Base-by-base conservation (phyloP, 2,888 invertebrate species). In the Pheosia tremula region DNA sequence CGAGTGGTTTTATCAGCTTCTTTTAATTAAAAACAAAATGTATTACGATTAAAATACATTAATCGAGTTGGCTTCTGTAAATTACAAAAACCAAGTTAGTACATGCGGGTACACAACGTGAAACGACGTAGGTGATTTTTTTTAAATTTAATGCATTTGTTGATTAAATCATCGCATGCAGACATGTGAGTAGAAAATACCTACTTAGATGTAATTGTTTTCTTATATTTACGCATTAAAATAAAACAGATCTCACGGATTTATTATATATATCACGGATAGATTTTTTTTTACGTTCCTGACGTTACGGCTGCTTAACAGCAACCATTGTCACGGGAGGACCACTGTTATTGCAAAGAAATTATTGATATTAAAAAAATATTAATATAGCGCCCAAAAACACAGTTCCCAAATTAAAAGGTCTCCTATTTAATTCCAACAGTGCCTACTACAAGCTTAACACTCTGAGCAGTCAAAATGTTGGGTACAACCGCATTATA, bases 401-500 rank as follows among this genome's bases (percentile, higher is more conserved):
- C 10, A 45, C 43, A 45, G 1, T 11, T n/a, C 3, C 47, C n/a
- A n/a, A n/a, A n/a, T 47, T 5, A 47, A 47, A 47, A 47, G 5
- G 3, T n/a, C n/a, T 5, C 4, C 11, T 4, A 47, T 47, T 47
- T 47, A 47, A 47, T 47, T n/a, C 61, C 59, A 72, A 69, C 71
- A 78, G 76, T 77, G 69, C 74, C 78, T 77, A 24, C 24, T 77
- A 79, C 76, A 76, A 77, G 24, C 71, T 78, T 79, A 80, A 82
- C 80, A 81, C 76, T 78, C 78, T 67, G 81, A 80, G 83, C 82
- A 84, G 84, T 87, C 84, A 86, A 86, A 86, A 88, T 89, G 0
- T 53, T 86, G 81, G 84, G 86, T 84, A 82, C 84, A 85, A 88
- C 82, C 86, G 83, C 89, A 87, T 89, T 84, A 86, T 86, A 90